phyloP scores from a whole-genome alignment of 2,888 invertebrate species.

The Bibio marci region DNA sequence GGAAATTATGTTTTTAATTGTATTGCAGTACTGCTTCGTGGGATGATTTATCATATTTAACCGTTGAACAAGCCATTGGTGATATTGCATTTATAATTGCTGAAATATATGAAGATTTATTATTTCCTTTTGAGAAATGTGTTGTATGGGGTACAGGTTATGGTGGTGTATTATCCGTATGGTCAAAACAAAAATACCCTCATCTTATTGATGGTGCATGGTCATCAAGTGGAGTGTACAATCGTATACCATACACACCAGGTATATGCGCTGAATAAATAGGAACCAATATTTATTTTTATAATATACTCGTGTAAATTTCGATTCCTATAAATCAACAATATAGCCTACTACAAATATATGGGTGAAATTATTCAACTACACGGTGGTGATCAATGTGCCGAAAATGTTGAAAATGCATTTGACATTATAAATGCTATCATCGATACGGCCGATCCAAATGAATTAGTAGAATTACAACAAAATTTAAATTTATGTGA shows the following conservation, averaged over 20 bases:
- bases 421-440: background rate
- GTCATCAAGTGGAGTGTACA: conserved; percentile 1
- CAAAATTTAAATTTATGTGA: background rate
- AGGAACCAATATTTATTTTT: too few relatives aligned
- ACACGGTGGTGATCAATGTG: background rate
- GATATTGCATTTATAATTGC: conserved; percentile 5
- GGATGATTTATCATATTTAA: conserved; percentile 4
- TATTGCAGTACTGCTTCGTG: conserved; percentile 1
- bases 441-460: background rate
- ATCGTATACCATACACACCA: too few relatives aligned
- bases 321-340: background rate
- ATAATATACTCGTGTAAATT: too few relatives aligned
- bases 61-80: conserved; percentile 4
- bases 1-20: too few relatives aligned
- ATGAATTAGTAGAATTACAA: background rate
- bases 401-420: background rate
- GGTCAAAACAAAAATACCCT: conserved; percentile 6
- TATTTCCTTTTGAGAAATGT: background rate
- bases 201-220: conserved; percentile 6
- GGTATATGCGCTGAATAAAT: too few relatives aligned
- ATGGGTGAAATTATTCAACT: background rate
- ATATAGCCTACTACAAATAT: background rate
- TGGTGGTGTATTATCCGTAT: conserved; percentile 4
- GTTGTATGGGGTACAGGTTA: conserved; percentile 6
- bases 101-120: background rate